Percentiles rank a stretch among this genome's conserved stretches.
Conservation (phyloP, 2,888 invertebrate genomes). For the Drosophila robusta region DNA sequence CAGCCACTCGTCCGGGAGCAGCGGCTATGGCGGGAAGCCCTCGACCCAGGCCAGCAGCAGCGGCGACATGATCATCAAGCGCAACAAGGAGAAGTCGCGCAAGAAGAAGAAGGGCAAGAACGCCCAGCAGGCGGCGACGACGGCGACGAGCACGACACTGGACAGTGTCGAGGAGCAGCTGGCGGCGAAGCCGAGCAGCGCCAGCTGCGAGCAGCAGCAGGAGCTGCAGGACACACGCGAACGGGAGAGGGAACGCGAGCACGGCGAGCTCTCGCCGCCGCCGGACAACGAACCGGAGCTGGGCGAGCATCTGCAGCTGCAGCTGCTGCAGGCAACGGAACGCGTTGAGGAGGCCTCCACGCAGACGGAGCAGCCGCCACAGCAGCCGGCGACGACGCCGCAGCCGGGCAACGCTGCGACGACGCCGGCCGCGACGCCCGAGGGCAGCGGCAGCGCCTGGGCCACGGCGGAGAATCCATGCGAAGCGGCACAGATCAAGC, state of each 20-base stretch:
- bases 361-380: constrained; percentile 64
- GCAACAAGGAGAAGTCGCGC: constrained; percentile 83
- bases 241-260: neutral
- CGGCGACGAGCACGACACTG: constrained; percentile 2
- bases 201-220: constrained; percentile 34
- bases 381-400: constrained; percentile 49
- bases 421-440: no score
- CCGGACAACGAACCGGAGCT: constrained; percentile 38
- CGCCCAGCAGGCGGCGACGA: constrained; percentile 27
- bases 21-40: constrained; percentile 91
- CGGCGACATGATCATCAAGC: constrained; percentile 80
- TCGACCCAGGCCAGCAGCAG: constrained; percentile 86
- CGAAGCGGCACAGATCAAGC: constrained; percentile 73
- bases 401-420: no score
- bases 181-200: constrained; percentile 24
- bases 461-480: constrained; percentile 70
- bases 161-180: constrained; percentile 48
- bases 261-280: constrained; percentile 29
- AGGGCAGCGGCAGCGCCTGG: neutral
- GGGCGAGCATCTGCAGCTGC: constrained; percentile 10
- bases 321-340: no score
- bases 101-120: constrained; percentile 83
- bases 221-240: constrained; percentile 47
- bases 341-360: constrained; percentile 33
- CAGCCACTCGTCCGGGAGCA: constrained; percentile 92